Base-by-base conservation (phyloP, 2,797 vertebrate species). In the Pteropus rufus region DNA sequence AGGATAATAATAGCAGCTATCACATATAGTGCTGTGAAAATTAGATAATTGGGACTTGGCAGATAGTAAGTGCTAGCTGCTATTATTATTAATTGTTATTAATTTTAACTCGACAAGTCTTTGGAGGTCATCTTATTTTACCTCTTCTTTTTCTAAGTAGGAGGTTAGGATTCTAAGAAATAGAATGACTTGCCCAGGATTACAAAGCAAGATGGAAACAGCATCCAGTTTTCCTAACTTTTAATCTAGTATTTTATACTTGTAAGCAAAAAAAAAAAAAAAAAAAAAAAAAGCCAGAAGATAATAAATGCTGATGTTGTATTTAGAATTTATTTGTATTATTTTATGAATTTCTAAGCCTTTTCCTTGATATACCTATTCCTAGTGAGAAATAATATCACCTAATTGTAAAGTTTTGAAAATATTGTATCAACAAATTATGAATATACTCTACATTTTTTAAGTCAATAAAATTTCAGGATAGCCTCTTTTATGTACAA, bases 401-500 rank as follows among this genome's bases (percentile, higher is more conserved):
- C 7, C 52, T 81, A 79, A 75, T 90, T 84, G 0, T 80, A 94
- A 94, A 46, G n/a, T 90, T 77, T 83, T 56, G 67, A 86, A 41
- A 16, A 65, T 93, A 46, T 86, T 9, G 9, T 44, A 52, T 75
- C 26, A 90, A 34, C 11, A 86, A 58, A 67, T 67, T 67, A 83
- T 91, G 4, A 94, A 49, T 34, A 89, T 14, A 64, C 19, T 91
- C 34, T 89, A 41, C 1, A 79, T 52, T 81, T 90, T 46, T 36
- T 41, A 87, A 96, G 56, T 95, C 46, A 70, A 79, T 91, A 93
- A 97, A 97, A 96, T 94, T 52, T 96, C 97, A 97, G 46, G 18
- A 93, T 80, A 93, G 39, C 62, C 77, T 95, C 31, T 93, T 95
- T 98, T 96, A 93, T 97, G 62, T 94, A 94, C 77, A 95, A 97